Percentiles rank a stretch among this genome's conserved stretches.
These are phyloP conservation scores for Coremacera marginata DNA, from an alignment of 2,888 invertebrate genomes.

Conservation along the genomic window DNA sequence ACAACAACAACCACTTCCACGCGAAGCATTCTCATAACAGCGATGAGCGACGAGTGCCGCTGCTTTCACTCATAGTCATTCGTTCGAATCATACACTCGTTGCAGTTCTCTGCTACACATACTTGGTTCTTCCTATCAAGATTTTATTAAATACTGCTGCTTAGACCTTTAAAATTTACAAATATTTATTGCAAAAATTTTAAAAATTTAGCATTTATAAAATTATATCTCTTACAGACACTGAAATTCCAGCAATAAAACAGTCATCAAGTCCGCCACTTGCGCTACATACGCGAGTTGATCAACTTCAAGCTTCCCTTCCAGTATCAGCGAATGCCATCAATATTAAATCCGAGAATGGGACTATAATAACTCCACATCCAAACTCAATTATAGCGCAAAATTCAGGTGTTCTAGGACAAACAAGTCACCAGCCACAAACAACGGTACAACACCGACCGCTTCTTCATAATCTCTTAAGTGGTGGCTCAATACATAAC, in stretches of 20 bases:
- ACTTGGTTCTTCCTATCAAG: no score
- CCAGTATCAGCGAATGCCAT: constrained; percentile 60
- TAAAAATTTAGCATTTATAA: background rate
- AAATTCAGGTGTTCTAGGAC: constrained; percentile 51
- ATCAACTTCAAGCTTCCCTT: constrained; percentile 53
- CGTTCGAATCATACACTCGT: no score
- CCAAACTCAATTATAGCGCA: constrained; percentile 44
- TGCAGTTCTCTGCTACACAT: no score
- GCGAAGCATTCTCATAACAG: no score
- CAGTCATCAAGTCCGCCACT: constrained; percentile 68
- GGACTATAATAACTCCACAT: constrained; percentile 43
- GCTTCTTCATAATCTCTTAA: constrained; percentile 68
- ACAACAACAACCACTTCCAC: no score
- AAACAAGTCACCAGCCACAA: constrained; percentile 57
- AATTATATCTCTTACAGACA: constrained; percentile 59
- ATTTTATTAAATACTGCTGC: background rate
- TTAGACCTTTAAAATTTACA: background rate
- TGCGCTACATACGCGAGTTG: constrained; percentile 55
- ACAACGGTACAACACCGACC: constrained; percentile 67
- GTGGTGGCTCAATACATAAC: constrained; percentile 69
- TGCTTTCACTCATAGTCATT: no score
- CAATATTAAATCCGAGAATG: constrained; percentile 65
- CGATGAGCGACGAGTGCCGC: no score
- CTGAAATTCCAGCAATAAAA: constrained; percentile 70
- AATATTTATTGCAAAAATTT: background rate